These are phyloP conservation scores for Ceratoteleas bidentatus DNA, from an alignment of 1,140 invertebrate species.

Conservation along the genomic window DNA sequence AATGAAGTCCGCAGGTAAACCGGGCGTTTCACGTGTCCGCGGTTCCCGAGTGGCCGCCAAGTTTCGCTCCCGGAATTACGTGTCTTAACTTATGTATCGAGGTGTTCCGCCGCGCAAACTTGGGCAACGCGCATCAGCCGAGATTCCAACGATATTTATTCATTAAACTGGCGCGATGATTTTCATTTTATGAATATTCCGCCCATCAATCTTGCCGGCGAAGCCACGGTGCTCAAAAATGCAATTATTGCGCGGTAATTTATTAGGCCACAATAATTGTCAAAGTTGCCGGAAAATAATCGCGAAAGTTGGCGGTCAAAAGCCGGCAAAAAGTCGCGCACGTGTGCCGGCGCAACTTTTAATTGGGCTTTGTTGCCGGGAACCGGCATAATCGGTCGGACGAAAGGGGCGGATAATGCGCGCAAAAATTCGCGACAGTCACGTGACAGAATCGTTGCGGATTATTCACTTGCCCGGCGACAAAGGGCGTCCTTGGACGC, in stretches of 20 bases:
- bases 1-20: slow-evolving; percentile 40
- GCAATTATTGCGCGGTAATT: slow-evolving; percentile 25
- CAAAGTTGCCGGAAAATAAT: slow-evolving; percentile 33
- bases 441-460: too few relatives aligned
- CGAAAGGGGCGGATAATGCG: too few relatives aligned
- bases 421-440: background rate
- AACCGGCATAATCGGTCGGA: background rate
- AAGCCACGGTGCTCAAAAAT: too few relatives aligned
- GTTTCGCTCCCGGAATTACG: slow-evolving; percentile 42
- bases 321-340: background rate
- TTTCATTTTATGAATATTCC: slow-evolving; percentile 41
- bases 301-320: slow-evolving; percentile 2
- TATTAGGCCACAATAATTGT: slow-evolving; percentile 36
- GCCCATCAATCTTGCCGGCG: slow-evolving; percentile 17
- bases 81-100: slow-evolving; percentile 49
- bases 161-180: slow-evolving; percentile 33
- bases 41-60: slow-evolving; percentile 36
- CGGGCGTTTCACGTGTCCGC: slow-evolving; percentile 19
- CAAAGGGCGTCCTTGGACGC: background rate
- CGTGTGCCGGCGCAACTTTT: slow-evolving; percentile 8
- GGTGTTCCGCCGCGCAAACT: slow-evolving; percentile 41
- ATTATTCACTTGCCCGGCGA: too few relatives aligned
- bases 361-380: slow-evolving; percentile 3
- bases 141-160: slow-evolving; percentile 43
- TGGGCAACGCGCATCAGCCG: slow-evolving; percentile 33